Evolutionary conservation across 2,888 invertebrate species (phyloP), one percentile per base, ranked within the genome.

Genomic region (Xylota segnis): DNA sequence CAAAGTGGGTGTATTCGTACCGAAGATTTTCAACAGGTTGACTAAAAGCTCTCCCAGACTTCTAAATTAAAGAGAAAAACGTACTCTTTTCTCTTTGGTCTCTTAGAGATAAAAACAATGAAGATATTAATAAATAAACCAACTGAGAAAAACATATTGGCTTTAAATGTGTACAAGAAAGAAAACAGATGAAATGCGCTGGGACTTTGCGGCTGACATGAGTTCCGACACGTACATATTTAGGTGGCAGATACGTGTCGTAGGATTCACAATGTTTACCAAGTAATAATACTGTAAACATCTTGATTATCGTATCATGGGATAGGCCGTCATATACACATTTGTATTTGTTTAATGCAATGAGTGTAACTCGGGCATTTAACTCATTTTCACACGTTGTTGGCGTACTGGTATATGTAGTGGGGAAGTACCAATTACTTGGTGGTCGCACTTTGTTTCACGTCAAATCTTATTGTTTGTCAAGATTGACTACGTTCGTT

Each of bases 211-310:
- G 18, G 63, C 0, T 47, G 71, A 71, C 84, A 84, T 84, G 84
- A 84, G 65, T 81, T 76, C 74, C 63, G 81, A 75, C 84, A 84
- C 84, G 84, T 84, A 81, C 40, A n/a, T 12, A n/a, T 63, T 43
- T 43, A 84, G 79, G 75, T 79, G 70, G 70, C 45, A 75, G 75
- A 47, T 40, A 54, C 37, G 37, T 16, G 34, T n/a, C 63, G 63
- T 61, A 45, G 63, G 40, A 32, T 16, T 50, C 54, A 37, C 18
- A 52, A 52, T 10, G 34, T 34, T 70, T 65, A 32, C 16, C 27
- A 45, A 50, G 16, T 29, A 18, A 45, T 52, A 52, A 34, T 43
- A 52, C 27, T 43, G 71, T 65, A 77, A 83, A 72, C 65, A 78
- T 61, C 32, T 54, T 61, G 59, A 74, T 66, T 66, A n/a, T n/a